Evolutionary conservation across 2,888 invertebrate species (phyloP), one percentile per base, ranked within the genome.

Genomic region (Coleophora flavipennella): DNA sequence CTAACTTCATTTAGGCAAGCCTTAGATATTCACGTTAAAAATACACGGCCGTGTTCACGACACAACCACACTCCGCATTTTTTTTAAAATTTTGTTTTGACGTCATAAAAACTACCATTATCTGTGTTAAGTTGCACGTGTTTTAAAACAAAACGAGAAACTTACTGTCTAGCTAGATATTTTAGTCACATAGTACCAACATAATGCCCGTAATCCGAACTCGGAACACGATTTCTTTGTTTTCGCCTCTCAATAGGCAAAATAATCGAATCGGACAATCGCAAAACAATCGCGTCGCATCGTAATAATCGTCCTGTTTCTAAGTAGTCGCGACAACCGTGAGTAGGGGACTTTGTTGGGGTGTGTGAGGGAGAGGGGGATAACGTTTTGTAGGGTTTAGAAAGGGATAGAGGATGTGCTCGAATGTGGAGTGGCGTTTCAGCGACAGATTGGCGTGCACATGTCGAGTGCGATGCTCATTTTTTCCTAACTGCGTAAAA

Each of bases 391-490:
- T 2, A 10, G 10, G 9, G 4, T 61, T 44, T 42, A 33, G 65
- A 69, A 32, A 20, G 66, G 45, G 73, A 72, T 1, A 42, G 46
- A 7, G 25, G 46, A 55, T 51, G 56, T 62, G 64, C 59, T 62
- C 63, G 53, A 62, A 25, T 31, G 63, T 65, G 67, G 62, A 70
- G 65, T 70, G 67, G 68, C 67, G 69, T 70, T 67, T 68, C 68
- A 70, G 66, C 81, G 83, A 83, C 83, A 83, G 83, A 84, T 84
- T 84, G 83, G 66, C 73, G 76, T 74, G 75, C 83, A 84, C 83
- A 84, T 84, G 83, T 78, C 78, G 75, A 64, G 74, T 67, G 68
- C 72, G 81, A 77, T 83, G 83, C 69, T 78, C 83, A 20, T 6
- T 83, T 83, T 67, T 64, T 60, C 76, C 75, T 53, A 70, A 67